Evolutionary conservation across 2,113 vertebrate species (phyloP), one percentile per base, ranked within the genome.

Genomic region (Hepsetus odoe): DNA sequence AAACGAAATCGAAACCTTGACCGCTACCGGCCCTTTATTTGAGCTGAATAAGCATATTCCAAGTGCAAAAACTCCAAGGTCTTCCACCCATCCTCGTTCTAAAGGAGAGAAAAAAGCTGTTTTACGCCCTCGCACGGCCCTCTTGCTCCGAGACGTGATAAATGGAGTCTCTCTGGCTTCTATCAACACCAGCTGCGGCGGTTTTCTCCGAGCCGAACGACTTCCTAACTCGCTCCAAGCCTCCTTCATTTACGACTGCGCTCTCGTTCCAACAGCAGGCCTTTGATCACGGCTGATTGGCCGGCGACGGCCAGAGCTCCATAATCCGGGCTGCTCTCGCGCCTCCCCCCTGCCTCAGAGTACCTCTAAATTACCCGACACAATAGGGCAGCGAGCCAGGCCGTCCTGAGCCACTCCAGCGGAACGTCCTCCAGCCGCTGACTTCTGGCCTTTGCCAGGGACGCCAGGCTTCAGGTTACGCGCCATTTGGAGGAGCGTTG

Each of bases 371-470:
- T 75, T 51, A 75, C 44, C 30, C 8, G 24, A 51, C 33, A 74
- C 56, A 74, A 72, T 35, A 14, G 49, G 49, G 58, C 28, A 14
- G 18, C 5, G 22, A 24, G 49, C 49, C 44, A n/a, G 61, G 5
- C 6, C 38, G 3, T 30, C n/a, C 49, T 14, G 53, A 49, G 58
- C 33, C n/a, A 49, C 42, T 53, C 67, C 28, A 62, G 76, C 3
- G 22, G 42, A 78, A 78, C 42, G 20, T 38, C 44, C 38, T 62
- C 49, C 20, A 32, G 61, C 35, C 33, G n/a, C 38, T 72, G 76
- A 79, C 69, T 53, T 65, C 59, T 65, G 61, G 59, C 30, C 20
- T 72, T 16, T 72, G 69, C 30, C 10, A 28, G 46, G 33, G 51
- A 56, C 35, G 33, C 18, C 51, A 12, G 44, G 44, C 58, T 40